Percentiles rank a stretch among this genome's conserved stretches.
Conservation (phyloP, 2,797 vertebrate genomes). For the Lacerta viridis region DNA sequence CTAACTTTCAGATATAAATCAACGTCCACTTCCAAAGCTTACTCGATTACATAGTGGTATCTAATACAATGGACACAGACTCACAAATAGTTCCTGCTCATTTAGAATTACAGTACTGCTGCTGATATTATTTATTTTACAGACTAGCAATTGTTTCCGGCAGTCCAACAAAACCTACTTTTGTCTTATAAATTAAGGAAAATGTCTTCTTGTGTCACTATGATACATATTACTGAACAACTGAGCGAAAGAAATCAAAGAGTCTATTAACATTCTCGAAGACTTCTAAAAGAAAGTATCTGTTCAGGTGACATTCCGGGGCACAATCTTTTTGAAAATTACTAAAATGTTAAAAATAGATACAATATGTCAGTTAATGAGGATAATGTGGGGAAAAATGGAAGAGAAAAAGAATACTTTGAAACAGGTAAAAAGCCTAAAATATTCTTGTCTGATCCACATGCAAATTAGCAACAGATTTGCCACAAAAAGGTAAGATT, state of each 20-base stretch:
- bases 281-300: conserved; percentile 34
- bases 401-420: neutral
- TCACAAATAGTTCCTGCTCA: neutral
- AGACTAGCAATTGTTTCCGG: conserved; percentile 9
- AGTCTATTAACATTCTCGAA: conserved; percentile 27
- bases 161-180: conserved; percentile 9
- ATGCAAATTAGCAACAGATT: neutral
- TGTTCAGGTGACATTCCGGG: conserved; percentile 33
- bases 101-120: conserved; percentile 9
- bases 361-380: conserved; percentile 24
- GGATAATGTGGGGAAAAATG: conserved; percentile 27
- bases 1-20: neutral
- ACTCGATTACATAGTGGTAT: neutral
- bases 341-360: conserved; percentile 42
- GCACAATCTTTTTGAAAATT: conserved; percentile 45
- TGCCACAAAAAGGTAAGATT: conserved; percentile 1
- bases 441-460: conserved; percentile 12
- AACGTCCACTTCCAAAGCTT: neutral
- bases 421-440: conserved; percentile 19
- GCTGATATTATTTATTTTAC: conserved; percentile 10
- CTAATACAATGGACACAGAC: neutral
- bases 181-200: conserved; percentile 18
- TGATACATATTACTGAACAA: conserved; percentile 15
- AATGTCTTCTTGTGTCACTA: neutral
- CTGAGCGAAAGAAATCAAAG: conserved; percentile 25